Evolutionary conservation across 37 sponge, comb jelly and placozoan genomes (phyloP).

Genomic region (Petrosia ficiformis): DNA sequence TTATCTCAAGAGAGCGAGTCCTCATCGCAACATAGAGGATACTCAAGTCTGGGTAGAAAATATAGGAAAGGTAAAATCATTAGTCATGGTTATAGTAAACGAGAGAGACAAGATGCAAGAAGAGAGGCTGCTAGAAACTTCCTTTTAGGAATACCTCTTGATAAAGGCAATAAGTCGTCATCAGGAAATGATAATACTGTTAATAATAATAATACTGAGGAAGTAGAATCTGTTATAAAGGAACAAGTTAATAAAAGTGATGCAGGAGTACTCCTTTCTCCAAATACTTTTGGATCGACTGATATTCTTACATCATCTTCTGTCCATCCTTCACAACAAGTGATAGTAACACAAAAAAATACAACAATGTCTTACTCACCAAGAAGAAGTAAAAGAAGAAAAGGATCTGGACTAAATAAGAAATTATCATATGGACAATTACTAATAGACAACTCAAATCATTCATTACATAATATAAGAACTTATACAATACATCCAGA

Average conservation of each 20-base stretch:
- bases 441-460: not conserved
- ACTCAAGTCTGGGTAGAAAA: no score
- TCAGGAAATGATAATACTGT: no score
- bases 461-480: not conserved
- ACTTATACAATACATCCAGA: not conserved
- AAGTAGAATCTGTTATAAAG: no score
- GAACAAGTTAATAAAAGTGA: no score
- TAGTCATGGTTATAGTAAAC: slow-evolving; percentile 39
- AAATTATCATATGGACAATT: not conserved
- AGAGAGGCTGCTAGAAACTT: slow-evolving; percentile 65
- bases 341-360: not conserved
- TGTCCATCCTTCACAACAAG: slow-evolving; percentile 9
- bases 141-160: slow-evolving; percentile 60
- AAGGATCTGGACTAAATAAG: not conserved
- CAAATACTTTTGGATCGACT: not conserved
- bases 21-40: no score
- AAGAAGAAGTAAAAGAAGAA: not conserved
- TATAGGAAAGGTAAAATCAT: slow-evolving; percentile 3
- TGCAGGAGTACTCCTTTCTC: not conserved
- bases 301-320: slow-evolving; percentile 1
- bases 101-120: slow-evolving; percentile 64
- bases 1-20: no score
- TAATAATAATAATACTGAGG: no score
- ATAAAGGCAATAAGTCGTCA: slow-evolving; percentile 22
- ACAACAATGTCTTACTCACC: not conserved